Evolutionary conservation across 1,140 invertebrate species (phyloP).

Genomic region (Leucophenga varia): DNA sequence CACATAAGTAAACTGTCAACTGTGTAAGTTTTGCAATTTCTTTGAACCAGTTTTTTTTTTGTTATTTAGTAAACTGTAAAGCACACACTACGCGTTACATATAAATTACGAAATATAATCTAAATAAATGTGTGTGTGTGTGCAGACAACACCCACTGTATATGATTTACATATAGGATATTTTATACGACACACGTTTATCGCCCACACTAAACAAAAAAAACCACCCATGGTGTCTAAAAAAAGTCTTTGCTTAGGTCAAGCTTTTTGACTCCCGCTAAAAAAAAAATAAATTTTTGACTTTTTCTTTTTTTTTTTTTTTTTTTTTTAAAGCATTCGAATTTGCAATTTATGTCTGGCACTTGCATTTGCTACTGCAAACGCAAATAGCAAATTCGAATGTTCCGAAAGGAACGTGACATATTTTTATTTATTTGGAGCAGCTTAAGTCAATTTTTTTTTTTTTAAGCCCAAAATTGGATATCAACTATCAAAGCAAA

Average conservation of each 20-base stretch:
- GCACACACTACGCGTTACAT: too few relatives aligned
- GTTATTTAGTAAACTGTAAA: too few relatives aligned
- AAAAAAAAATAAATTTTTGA: conserved; percentile 15
- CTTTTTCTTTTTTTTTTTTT: conserved; percentile 29
- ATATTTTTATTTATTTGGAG: neutral
- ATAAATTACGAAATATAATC: too few relatives aligned
- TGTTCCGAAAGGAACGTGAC: neutral
- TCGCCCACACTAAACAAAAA: conserved; percentile 17
- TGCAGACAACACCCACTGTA: conserved; percentile 8
- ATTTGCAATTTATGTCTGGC: conserved; percentile 33
- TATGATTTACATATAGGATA: too few relatives aligned
- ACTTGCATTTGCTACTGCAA: neutral
- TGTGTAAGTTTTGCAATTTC: conserved; percentile 22
- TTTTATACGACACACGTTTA: conserved; percentile 1
- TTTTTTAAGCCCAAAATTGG: too few relatives aligned
- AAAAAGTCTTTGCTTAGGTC: too few relatives aligned
- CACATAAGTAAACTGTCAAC: conserved; percentile 42
- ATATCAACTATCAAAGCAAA: neutral
- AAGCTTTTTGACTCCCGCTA: conserved; percentile 23
- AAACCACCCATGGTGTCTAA: conserved; percentile 1
- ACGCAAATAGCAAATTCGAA: neutral
- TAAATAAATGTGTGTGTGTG: too few relatives aligned
- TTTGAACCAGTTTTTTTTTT: conserved; percentile 25
- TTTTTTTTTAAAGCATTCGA: conserved; percentile 25
- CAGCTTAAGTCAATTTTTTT: too few relatives aligned